Evolutionary conservation across 2,888 invertebrate species (phyloP).

Genomic region (Timema cristinae): DNA sequence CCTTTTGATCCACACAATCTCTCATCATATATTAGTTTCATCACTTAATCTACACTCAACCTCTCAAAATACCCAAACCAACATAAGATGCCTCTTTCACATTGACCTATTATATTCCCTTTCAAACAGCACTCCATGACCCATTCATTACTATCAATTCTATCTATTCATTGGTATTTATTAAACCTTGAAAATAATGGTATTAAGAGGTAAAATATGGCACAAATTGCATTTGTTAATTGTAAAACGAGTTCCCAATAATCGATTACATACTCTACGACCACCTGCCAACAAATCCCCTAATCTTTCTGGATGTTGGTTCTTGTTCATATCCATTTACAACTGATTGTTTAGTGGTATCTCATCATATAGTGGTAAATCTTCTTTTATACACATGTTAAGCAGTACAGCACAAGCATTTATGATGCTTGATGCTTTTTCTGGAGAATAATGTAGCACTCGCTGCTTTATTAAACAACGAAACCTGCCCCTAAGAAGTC

Average conservation of each 20-base stretch:
- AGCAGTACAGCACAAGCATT: conserved; percentile 30
- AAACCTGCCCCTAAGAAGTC: conserved; percentile 27
- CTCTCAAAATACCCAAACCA: too few species aligned
- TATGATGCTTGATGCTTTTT: conserved; percentile 26
- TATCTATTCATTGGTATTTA: too few species aligned
- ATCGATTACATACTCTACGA: background rate
- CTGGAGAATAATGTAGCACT: conserved; percentile 27
- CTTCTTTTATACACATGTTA: conserved; percentile 21
- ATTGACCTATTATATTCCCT: too few species aligned
- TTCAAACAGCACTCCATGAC: too few species aligned
- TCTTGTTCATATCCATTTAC: background rate
- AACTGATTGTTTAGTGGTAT: background rate
- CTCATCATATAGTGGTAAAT: conserved; percentile 2
- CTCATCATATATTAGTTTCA: too few species aligned
- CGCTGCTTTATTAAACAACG: conserved; percentile 28
- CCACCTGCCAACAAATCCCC: background rate
- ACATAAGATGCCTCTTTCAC: too few species aligned
- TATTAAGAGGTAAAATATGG: too few species aligned
- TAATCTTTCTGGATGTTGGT: background rate
- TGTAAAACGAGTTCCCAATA: background rate
- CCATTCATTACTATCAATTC: too few species aligned
- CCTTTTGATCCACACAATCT: too few species aligned
- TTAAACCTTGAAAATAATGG: too few species aligned
- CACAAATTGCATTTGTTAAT: background rate
- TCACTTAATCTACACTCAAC: too few species aligned